Evolutionary conservation across 2,888 invertebrate species (phyloP).

Genomic region (Adelognathus sp.): DNA sequence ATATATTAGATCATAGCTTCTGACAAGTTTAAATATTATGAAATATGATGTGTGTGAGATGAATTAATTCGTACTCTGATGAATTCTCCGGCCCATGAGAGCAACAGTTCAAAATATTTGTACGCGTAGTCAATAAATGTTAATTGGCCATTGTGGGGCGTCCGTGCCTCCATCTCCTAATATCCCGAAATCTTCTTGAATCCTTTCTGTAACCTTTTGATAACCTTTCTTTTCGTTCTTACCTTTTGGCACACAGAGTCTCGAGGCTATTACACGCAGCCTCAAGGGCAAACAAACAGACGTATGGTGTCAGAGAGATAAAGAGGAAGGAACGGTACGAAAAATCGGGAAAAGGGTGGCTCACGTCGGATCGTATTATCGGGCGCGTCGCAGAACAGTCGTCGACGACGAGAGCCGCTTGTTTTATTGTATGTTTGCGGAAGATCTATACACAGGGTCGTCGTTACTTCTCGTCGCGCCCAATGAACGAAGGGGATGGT

Average conservation of each 20-base stretch:
- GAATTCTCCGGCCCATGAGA: too few relatives aligned
- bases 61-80: too few relatives aligned
- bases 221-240: slow-evolving; percentile 1
- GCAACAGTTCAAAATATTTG: too few relatives aligned
- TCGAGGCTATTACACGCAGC: slow-evolving; percentile 12
- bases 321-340: slow-evolving; percentile 3
- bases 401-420: slow-evolving; percentile 18
- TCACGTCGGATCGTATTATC: slow-evolving; percentile 17
- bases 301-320: neutral
- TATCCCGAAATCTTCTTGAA: slow-evolving; percentile 27
- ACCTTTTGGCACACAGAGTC: slow-evolving; percentile 19
- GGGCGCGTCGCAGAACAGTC: slow-evolving; percentile 4
- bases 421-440: slow-evolving; percentile 14
- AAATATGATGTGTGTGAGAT: too few relatives aligned
- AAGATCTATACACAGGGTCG: neutral
- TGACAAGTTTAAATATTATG: too few relatives aligned
- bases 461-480: slow-evolving; percentile 41
- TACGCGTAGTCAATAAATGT: neutral
- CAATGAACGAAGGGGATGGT: slow-evolving; percentile 31
- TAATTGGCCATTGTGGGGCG: slow-evolving; percentile 8
- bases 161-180: neutral
- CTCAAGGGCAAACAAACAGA: slow-evolving; percentile 22
- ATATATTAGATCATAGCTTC: too few relatives aligned
- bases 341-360: slow-evolving; percentile 11
- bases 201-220: neutral